Evolutionary conservation across 2,797 vertebrate species (phyloP).

Genomic region (Danio jaintianensis): DNA sequence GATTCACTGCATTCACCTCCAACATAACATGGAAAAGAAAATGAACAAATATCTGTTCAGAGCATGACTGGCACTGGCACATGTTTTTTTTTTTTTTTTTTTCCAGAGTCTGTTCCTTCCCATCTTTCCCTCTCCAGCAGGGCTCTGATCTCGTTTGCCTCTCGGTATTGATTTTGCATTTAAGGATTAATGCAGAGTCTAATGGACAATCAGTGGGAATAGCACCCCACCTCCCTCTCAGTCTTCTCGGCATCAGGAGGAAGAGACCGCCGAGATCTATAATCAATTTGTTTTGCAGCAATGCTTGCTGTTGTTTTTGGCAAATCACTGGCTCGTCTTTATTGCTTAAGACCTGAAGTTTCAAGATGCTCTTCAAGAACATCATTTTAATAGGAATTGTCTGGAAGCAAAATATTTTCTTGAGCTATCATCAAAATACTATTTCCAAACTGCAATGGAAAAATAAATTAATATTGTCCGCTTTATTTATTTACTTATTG

Average conservation of each 20-base stretch:
- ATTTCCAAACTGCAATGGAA: not conserved
- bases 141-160: slow-evolving; percentile 54
- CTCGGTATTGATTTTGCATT: slow-evolving; percentile 59
- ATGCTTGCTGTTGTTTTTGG: slow-evolving; percentile 51
- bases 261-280: slow-evolving; percentile 37
- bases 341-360: slow-evolving; percentile 21
- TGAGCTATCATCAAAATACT: not conserved
- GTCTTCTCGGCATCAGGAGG: slow-evolving; percentile 36
- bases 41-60: slow-evolving; percentile 17
- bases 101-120: not conserved
- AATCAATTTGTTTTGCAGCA: slow-evolving; percentile 55
- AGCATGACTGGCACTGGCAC: slow-evolving; percentile 14
- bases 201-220: slow-evolving; percentile 57
- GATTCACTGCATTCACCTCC: no score
- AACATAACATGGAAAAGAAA: slow-evolving; percentile 7
- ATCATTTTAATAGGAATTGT: not conserved
- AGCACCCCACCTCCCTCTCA: slow-evolving; percentile 42
- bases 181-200: slow-evolving; percentile 58
- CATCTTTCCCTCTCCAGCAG: slow-evolving; percentile 31
- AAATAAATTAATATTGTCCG: no score
- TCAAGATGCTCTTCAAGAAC: not conserved
- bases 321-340: slow-evolving; percentile 41
- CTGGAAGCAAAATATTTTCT: not conserved
- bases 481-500: no score
- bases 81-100: not conserved